These are phyloP conservation scores for Podargus strigoides DNA, from an alignment of 2,797 vertebrate genomes.

Conservation along the genomic window DNA sequence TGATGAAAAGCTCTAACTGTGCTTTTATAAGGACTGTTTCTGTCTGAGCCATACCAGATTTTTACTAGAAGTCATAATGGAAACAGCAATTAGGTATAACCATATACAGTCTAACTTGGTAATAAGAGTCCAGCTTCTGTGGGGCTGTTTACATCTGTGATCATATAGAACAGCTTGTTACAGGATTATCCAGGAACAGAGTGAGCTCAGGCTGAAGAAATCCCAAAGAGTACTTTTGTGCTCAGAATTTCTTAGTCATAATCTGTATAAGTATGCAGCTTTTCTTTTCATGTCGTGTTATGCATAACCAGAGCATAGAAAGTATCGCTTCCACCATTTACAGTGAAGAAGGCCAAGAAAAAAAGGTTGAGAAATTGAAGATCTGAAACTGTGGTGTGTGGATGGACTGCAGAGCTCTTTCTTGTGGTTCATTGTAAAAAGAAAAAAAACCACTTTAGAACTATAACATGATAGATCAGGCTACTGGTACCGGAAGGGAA, in stretches of 20 bases:
- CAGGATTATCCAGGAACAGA: background rate
- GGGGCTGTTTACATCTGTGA: background rate
- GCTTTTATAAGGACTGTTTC: background rate
- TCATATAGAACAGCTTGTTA: background rate
- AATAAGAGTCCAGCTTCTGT: background rate
- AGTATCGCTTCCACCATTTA: background rate
- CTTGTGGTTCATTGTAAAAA: conserved; percentile 25
- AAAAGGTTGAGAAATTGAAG: background rate
- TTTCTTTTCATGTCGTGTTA: background rate
- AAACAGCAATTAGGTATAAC: background rate
- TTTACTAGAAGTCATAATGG: background rate
- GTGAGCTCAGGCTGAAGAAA: conserved; percentile 26
- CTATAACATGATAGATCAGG: background rate
- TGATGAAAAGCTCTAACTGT: background rate
- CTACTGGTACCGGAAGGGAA: conserved; percentile 1
- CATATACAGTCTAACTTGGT: background rate
- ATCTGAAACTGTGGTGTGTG: background rate
- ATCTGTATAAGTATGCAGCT: background rate
- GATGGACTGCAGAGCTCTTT: background rate
- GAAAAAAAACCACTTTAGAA: background rate
- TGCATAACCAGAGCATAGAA: background rate
- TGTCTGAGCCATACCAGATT: background rate
- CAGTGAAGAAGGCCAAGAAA: background rate
- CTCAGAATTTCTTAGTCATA: background rate
- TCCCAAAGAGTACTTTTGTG: background rate